Evolutionary conservation across 1,140 invertebrate species (phyloP), one percentile per base, ranked within the genome.

Genomic region (Wiebesia pumilae): DNA sequence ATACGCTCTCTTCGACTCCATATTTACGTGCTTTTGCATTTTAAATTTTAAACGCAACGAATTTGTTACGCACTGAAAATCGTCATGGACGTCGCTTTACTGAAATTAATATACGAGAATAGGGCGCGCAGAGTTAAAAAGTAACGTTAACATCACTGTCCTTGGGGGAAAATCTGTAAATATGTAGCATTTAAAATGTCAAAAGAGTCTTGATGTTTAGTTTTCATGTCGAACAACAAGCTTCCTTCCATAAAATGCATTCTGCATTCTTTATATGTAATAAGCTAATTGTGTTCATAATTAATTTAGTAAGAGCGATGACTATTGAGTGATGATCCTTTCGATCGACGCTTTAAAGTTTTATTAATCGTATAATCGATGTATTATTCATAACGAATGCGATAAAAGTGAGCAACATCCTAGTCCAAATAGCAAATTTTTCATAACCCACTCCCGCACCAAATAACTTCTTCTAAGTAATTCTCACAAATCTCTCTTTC

Each of bases 261-360:
- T 38, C n/a, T 62, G 80, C 51, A 78, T 82, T 86, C 62, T 58
- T 73, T 65, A 38, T 47, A 81, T 47, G 77, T 69, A 40, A 67
- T 21, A 54, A 65, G 67, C 69, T 77, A 75, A 81, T 54, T 86
- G 79, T 77, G 38, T 81, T 86, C 80, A 78, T 35, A 38, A 86
- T 83, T 82, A 78, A 86, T 86, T 86, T 73, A 69, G 58, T 83
- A 82, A 86, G 33, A 81, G 85, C 80, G 80, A 86, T 86, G 69
- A 75, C 77, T 73, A 67, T 58, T 73, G 77, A 65, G 27, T 58
- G 77, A 80, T 43, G 62, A 71, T 80, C 40, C n/a, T 21, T 9
- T 47, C 54, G 65, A 85, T 81, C 38, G 51, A 73, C 43, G 65
- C 77, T 51, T 73, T 27, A 43, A 81, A 81, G 47, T 40, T 73